A percentile compares a stretch with the other conserved stretches of the same genome.
Conservation (phyloP, 2,797 vertebrate species). For the Chiloscyllium punctatum region DNA sequence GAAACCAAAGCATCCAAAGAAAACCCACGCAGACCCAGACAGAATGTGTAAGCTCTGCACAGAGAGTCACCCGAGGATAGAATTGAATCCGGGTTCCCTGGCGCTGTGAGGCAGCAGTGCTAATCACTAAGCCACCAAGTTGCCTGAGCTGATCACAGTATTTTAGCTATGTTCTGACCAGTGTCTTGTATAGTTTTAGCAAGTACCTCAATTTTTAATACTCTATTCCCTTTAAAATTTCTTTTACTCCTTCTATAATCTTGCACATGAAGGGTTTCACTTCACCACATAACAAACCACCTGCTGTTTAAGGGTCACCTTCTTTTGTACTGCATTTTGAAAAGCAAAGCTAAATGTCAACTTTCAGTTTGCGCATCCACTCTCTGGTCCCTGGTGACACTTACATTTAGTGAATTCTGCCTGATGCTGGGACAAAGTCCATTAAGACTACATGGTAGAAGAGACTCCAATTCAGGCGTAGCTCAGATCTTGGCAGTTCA, state of each 20-base stretch:
- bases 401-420: not conserved
- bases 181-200: no score
- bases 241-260: not conserved
- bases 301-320: not conserved
- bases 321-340: not conserved
- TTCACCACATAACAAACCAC: not conserved
- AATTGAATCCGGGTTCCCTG: no score
- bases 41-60: no score
- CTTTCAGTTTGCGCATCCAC: not conserved
- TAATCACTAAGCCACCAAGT: no score
- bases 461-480: not conserved
- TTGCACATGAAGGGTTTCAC: not conserved
- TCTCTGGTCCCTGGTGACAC: not conserved
- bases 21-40: no score
- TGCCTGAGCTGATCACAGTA: no score
- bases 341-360: not conserved
- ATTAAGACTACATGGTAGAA: not conserved
- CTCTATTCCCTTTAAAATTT: no score
- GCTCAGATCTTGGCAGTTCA: not conserved
- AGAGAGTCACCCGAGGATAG: no score
- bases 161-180: no score
- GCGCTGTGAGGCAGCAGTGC: no score
- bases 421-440: not conserved
- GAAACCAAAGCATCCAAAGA: no score
- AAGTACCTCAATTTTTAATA: no score